These are phyloP conservation scores for Thalassophryne amazonica DNA, from an alignment of 2,797 vertebrate genomes.

Conservation along the genomic window DNA sequence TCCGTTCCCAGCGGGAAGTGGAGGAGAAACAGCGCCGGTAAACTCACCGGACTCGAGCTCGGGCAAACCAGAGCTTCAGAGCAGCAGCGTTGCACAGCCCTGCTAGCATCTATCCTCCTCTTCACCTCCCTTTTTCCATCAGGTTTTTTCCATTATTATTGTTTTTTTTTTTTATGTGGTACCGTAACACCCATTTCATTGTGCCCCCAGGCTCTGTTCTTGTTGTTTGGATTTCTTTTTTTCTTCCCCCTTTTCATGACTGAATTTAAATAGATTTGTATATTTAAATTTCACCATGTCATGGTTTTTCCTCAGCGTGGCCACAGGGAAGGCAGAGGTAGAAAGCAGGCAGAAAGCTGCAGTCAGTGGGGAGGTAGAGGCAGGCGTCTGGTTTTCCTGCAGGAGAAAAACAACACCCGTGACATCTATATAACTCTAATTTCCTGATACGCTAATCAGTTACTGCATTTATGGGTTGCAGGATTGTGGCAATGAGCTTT, in stretches of 20 bases:
- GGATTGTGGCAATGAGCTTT: constrained; percentile 59
- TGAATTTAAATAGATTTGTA: constrained; percentile 34
- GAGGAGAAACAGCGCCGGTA: constrained; percentile 35
- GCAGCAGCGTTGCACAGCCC: constrained; percentile 28
- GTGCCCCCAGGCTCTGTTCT: constrained; percentile 9
- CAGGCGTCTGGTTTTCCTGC: constrained; percentile 16
- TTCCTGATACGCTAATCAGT: constrained; percentile 60
- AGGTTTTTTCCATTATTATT: constrained; percentile 38
- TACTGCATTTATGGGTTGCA: constrained; percentile 59
- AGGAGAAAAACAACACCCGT: constrained; percentile 35
- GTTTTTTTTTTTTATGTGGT: constrained; percentile 34
- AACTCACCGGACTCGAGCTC: constrained; percentile 41
- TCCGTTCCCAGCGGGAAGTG: constrained; percentile 5
- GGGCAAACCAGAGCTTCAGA: constrained; percentile 28
- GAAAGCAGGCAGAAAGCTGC: constrained; percentile 36
- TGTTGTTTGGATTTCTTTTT: constrained; percentile 2
- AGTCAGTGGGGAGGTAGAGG: constrained; percentile 22
- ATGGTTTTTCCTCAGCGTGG: constrained; percentile 36
- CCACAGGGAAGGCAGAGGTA: constrained; percentile 46
- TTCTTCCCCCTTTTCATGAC: constrained; percentile 10
- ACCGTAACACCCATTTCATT: constrained; percentile 30
- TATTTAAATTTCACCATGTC: constrained; percentile 44
- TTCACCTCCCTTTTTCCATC: constrained; percentile 21
- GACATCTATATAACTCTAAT: constrained; percentile 35
- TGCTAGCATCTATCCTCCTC: constrained; percentile 24